A percentile compares a stretch with the other conserved stretches of the same genome.
These are phyloP conservation scores for Chelonoidis abingdonii DNA, from an alignment of 2,113 vertebrate species.

Conservation along the genomic window DNA sequence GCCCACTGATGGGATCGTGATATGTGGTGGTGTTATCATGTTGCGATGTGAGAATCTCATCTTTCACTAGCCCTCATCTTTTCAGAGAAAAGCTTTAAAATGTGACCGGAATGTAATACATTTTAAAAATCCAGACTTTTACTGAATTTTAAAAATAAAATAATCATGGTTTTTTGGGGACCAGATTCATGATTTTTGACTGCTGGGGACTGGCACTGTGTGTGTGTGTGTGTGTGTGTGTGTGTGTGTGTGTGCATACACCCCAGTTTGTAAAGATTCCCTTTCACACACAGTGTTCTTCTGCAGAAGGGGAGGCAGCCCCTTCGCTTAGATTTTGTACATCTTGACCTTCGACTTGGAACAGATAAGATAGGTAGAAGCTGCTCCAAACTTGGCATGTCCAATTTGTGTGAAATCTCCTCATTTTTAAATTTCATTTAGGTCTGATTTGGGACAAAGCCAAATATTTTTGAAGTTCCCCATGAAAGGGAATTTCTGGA, in stretches of 20 bases:
- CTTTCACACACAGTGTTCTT: background rate
- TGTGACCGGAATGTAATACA: too few species aligned
- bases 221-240: background rate
- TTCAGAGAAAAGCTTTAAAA: background rate
- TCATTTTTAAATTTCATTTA: too few species aligned
- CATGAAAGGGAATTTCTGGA: too few species aligned
- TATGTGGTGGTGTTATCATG: background rate
- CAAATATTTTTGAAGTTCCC: too few species aligned
- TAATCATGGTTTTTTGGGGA: too few species aligned
- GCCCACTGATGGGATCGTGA: background rate
- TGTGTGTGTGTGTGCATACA: background rate
- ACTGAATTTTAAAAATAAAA: background rate
- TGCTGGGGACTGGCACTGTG: background rate
- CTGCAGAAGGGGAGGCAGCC: background rate
- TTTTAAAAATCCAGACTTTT: background rate
- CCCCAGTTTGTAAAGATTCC: background rate
- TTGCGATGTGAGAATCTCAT: background rate
- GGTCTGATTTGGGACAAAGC: too few species aligned
- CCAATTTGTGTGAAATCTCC: too few species aligned
- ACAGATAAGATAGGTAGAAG: too few species aligned
- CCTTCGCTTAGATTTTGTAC: too few species aligned
- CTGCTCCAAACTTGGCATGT: too few species aligned
- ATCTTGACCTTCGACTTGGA: too few species aligned
- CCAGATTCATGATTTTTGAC: background rate
- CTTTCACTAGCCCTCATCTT: background rate